A percentile compares a stretch with the other conserved stretches of the same genome.
phyloP scores from a whole-genome alignment of 2,888 invertebrate genomes.

The Autographa gamma region DNA sequence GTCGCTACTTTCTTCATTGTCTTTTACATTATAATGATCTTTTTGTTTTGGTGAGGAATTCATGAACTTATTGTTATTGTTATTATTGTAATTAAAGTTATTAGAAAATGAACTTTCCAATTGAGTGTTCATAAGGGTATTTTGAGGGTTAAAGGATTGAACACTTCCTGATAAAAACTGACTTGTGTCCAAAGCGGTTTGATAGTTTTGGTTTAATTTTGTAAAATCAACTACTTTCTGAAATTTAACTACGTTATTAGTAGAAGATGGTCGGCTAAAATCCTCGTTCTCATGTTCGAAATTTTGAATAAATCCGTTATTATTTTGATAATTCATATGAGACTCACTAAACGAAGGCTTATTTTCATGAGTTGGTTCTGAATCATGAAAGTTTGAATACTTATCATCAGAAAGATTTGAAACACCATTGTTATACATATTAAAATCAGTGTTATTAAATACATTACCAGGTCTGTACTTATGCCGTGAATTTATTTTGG shows the following conservation, averaged over 20 bases:
- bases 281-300: constrained; percentile 67
- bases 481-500: constrained; percentile 75
- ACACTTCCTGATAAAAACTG: constrained; percentile 66
- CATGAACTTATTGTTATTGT: constrained; percentile 60
- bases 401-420: constrained; percentile 66
- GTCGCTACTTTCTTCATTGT: constrained; percentile 61
- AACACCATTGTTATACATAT: constrained; percentile 65
- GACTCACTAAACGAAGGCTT: constrained; percentile 68
- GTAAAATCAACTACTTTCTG: constrained; percentile 82
- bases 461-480: constrained; percentile 66
- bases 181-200: constrained; percentile 71
- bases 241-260: constrained; percentile 69
- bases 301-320: constrained; percentile 61
- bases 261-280: constrained; percentile 61
- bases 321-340: constrained; percentile 64
- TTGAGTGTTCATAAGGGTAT: constrained; percentile 58
- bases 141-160: constrained; percentile 62
- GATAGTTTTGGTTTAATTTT: constrained; percentile 74
- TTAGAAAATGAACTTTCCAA: constrained; percentile 62
- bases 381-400: constrained; percentile 64
- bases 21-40: constrained; percentile 62
- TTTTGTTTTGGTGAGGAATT: constrained; percentile 58
- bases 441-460: constrained; percentile 71
- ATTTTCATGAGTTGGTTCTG: constrained; percentile 62
- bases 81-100: constrained; percentile 57